Conservation (phyloP, 2,888 invertebrate species). For the Heliconius cydno region DNA sequence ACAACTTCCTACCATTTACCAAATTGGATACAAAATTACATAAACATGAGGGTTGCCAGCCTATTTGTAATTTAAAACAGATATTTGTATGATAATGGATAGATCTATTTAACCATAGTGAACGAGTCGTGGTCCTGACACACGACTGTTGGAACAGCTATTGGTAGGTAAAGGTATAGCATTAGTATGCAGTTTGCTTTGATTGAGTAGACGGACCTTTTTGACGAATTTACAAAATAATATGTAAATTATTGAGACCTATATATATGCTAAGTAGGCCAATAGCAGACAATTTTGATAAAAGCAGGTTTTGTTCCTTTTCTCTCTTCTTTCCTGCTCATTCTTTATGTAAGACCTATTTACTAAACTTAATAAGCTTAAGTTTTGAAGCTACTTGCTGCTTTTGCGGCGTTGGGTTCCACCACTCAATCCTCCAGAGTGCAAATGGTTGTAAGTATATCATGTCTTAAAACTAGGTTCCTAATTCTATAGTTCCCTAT, state of each 20-base stretch:
- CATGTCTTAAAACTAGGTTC: too few relatives aligned
- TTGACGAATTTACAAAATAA: neutral
- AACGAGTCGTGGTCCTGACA: neutral
- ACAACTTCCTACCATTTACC: neutral
- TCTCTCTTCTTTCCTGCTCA: too few relatives aligned
- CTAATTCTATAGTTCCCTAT: too few relatives aligned
- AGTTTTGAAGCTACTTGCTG: too few relatives aligned
- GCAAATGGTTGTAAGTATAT: too few relatives aligned
- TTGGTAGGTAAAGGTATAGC: neutral
- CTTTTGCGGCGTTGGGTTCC: too few relatives aligned
- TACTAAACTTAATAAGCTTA: too few relatives aligned
- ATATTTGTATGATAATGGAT: slow-evolving; percentile 16
- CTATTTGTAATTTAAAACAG: neutral
- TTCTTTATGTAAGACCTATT: too few relatives aligned
- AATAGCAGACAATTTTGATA: too few relatives aligned
- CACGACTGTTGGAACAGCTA: neutral
- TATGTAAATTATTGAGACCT: neutral
- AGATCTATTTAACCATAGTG: neutral
- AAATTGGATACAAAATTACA: neutral
- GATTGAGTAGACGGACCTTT: neutral
- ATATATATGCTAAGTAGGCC: too few relatives aligned
- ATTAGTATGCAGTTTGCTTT: neutral
- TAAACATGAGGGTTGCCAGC: neutral
- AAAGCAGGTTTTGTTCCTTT: too few relatives aligned
- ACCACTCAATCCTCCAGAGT: too few relatives aligned